Base-by-base conservation (phyloP, 2,797 vertebrate species). In the Oreochromis grahami region DNA sequence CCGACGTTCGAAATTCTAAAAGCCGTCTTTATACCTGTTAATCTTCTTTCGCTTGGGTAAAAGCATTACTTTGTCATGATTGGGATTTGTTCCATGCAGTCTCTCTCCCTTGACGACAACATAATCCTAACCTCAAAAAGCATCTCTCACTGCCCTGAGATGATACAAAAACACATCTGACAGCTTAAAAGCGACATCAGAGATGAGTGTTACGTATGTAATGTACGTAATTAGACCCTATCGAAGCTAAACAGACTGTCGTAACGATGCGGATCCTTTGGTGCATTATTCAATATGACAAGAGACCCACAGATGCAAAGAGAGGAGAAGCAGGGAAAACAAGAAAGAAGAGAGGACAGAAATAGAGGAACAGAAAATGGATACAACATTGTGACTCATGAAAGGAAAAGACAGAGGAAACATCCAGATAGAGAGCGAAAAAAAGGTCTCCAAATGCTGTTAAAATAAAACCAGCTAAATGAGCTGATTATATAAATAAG, bases 401-500 rank as follows among this genome's bases (percentile, higher is more conserved):
- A 79, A 45, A 84, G 60, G 83, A 55, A 84, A 55, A 90, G 63
- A 86, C 26, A 79, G 78, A 51, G 55, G 77, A 89, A 89, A 82
- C 74, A 87, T 88, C 65, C 65, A 48, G 58, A 80, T 70, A 83
- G 29, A 34, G 51, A 76, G 81, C 45, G 14, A 4, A 11, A 24
- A 50, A 80, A 79, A 12, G 26, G 68, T 85, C 88, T 90, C 87
- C 50, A 58, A 91, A 88, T 72, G 82, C 77, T 79, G 82, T 85
- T 89, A 84, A 86, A 90, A 89, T 88, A 87, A 90, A 91, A 88
- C 51, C 81, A 76, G 84, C 84, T 85, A 91, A 93, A 93, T 86
- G 55, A 87, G 79, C 88, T 87, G 78, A 92, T 92, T 91, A 89
- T 84, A 90, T 90, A 91, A 95, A 93, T 88, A 88, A 72, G 83